These are phyloP conservation scores for Paramacrobiotus metropolitanus DNA, from an alignment of 1,140 invertebrate species.

Conservation along the genomic window DNA sequence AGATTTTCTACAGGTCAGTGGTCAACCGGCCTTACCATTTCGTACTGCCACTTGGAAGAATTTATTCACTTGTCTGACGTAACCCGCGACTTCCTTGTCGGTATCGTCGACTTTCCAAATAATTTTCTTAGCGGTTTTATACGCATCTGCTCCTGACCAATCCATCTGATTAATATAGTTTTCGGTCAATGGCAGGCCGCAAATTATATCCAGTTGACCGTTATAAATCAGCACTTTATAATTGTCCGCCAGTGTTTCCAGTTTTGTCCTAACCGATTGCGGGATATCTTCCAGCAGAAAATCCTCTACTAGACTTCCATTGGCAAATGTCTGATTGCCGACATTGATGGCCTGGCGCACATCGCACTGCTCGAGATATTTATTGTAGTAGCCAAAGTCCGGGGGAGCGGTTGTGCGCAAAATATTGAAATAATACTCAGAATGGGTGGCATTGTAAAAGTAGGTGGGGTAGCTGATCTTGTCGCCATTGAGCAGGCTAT, in stretches of 20 bases:
- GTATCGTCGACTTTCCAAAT: constrained; percentile 34
- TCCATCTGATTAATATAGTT: constrained; percentile 39
- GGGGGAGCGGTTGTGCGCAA: constrained; percentile 31
- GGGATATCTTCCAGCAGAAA: constrained; percentile 29
- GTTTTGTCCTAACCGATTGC: not conserved
- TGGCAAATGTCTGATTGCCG: constrained; percentile 43
- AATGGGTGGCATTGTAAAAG: constrained; percentile 53
- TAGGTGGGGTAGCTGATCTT: constrained; percentile 31
- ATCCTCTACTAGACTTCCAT: constrained; percentile 32
- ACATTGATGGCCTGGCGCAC: constrained; percentile 52
- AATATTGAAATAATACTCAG: constrained; percentile 53
- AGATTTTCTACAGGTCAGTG: no score
- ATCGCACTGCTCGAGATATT: constrained; percentile 23
- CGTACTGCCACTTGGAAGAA: constrained; percentile 52
- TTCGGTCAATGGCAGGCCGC: constrained; percentile 48
- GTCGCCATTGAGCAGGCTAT: constrained; percentile 44
- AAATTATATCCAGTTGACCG: constrained; percentile 60
- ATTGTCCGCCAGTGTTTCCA: not conserved
- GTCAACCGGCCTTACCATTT: no score
- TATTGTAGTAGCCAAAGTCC: constrained; percentile 21
- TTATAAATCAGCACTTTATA: constrained; percentile 31
- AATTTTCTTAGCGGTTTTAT: constrained; percentile 35
- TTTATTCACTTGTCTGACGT: constrained; percentile 41
- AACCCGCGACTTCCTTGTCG: constrained; percentile 44
- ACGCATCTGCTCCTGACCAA: constrained; percentile 38